Percentiles rank a stretch among this genome's conserved stretches.
phyloP scores from a whole-genome alignment of 2,888 invertebrate genomes.

The Lomographa bimaculata region DNA sequence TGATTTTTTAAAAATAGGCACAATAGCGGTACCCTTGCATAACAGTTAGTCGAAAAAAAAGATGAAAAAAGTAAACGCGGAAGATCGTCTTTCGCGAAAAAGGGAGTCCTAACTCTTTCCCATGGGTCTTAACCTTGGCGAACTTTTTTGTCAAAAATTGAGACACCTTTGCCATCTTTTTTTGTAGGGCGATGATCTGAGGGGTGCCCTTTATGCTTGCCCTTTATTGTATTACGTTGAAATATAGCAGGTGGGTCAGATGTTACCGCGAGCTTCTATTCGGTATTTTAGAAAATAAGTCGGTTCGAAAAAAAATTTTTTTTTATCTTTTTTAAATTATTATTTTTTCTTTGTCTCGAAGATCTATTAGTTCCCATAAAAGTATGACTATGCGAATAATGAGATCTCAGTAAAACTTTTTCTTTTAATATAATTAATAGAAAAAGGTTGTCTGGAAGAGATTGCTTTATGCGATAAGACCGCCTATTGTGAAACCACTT shows the following conservation, averaged over 20 bases:
- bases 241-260: constrained; percentile 79
- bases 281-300: too few species aligned
- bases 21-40: constrained; percentile 68
- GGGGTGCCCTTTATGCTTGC: constrained; percentile 65
- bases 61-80: constrained; percentile 59
- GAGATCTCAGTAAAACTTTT: too few species aligned
- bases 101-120: constrained; percentile 77
- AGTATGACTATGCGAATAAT: too few species aligned
- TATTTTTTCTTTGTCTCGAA: too few species aligned
- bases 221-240: constrained; percentile 55
- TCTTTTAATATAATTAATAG: too few species aligned
- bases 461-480: too few species aligned
- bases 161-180: constrained; percentile 82
- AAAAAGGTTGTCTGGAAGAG: too few species aligned
- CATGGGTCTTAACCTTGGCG: constrained; percentile 82
- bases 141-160: constrained; percentile 72
- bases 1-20: constrained; percentile 50
- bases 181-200: constrained; percentile 46
- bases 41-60: constrained; percentile 68
- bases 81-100: constrained; percentile 67
- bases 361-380: too few species aligned
- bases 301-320: too few species aligned
- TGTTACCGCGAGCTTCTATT: constrained; percentile 16
- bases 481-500: too few species aligned
- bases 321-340: too few species aligned